Percentiles rank a stretch among this genome's conserved stretches.
Evolutionary conservation across 2,797 vertebrate species (phyloP).

Genomic region (Choloepus didactylus): DNA sequence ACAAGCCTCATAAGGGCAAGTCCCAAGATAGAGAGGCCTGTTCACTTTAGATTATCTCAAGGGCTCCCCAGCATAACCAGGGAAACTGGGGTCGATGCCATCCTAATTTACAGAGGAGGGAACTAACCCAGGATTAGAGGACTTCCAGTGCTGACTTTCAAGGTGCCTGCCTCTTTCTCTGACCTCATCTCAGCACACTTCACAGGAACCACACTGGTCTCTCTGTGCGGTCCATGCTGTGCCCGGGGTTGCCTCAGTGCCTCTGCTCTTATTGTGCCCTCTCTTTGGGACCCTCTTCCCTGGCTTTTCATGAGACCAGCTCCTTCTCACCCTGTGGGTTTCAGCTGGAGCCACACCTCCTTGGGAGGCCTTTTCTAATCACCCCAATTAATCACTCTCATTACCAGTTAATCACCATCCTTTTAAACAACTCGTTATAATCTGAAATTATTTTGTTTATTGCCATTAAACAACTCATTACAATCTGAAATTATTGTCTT

Average conservation of each 20-base stretch:
- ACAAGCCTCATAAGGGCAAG: too few species aligned
- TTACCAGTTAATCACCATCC: neutral
- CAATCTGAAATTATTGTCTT: neutral
- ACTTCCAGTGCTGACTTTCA: neutral
- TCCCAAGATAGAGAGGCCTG: too few species aligned
- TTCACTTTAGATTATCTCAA: neutral
- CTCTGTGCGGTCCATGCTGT: neutral
- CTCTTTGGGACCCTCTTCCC: neutral
- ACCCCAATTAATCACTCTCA: neutral
- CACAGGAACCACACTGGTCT: rapidly evolving
- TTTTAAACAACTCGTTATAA: neutral
- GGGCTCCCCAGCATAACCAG: neutral
- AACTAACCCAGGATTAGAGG: neutral
- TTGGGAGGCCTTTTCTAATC: neutral
- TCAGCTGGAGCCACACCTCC: neutral
- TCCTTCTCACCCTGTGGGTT: neutral
- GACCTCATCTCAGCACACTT: neutral
- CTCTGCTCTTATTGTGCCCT: neutral
- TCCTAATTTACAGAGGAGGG: neutral
- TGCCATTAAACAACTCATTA: neutral
- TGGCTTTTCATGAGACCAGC: neutral
- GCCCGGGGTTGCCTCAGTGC: neutral
- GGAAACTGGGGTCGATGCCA: neutral
- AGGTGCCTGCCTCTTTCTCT: neutral
- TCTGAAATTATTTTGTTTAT: neutral